Percentiles rank a stretch among this genome's conserved stretches.
phyloP scores from a whole-genome alignment of 2,113 vertebrate genomes.

The Rissa tridactyla region DNA sequence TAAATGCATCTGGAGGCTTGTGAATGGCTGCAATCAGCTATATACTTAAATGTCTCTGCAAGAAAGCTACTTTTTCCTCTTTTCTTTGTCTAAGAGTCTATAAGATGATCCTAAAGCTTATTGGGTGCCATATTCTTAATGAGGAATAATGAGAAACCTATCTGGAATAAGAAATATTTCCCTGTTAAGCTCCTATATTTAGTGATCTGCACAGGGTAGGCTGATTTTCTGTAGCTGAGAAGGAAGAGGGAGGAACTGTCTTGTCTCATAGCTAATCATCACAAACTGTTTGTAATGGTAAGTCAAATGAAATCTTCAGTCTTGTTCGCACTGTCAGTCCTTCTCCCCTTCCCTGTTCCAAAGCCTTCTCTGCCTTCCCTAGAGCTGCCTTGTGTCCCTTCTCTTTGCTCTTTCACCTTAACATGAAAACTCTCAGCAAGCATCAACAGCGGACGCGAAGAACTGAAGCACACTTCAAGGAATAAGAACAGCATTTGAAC shows the following conservation, averaged over 20 bases:
- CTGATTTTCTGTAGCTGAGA: not conserved
- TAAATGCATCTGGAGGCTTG: not conserved
- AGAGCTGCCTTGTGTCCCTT: not conserved
- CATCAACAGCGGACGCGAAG: not conserved
- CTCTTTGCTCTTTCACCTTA: not conserved
- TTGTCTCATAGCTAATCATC: not conserved
- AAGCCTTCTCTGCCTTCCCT: not conserved
- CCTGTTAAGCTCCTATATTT: not conserved
- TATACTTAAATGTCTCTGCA: not conserved
- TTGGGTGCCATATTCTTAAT: not conserved
- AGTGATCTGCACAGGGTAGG: not conserved
- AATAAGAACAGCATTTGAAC: not conserved
- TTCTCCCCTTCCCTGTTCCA: not conserved
- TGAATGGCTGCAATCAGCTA: not conserved
- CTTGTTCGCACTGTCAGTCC: not conserved
- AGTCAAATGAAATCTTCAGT: not conserved
- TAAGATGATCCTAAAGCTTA: not conserved
- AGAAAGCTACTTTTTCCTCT: not conserved
- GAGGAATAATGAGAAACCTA: not conserved
- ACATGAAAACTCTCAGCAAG: not conserved
- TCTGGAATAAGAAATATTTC: not conserved
- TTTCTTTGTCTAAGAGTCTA: not conserved
- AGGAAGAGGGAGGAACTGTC: not conserved
- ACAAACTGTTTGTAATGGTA: not conserved
- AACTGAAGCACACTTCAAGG: not conserved